These are phyloP conservation scores for Harpalus rufipes DNA, from an alignment of 2,888 invertebrate species.

Conservation along the genomic window DNA sequence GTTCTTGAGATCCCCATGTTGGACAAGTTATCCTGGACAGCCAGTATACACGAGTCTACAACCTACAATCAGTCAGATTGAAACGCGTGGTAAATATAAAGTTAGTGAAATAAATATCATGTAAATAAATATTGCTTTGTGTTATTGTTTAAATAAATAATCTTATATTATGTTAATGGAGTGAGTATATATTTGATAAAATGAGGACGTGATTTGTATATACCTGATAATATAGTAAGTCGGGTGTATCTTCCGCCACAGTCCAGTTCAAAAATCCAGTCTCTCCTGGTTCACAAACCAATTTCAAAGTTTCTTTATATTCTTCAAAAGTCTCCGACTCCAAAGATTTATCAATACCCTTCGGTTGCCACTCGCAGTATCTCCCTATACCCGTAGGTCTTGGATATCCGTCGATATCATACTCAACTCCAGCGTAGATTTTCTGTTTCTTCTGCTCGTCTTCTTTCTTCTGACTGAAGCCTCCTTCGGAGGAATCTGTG, in stretches of 20 bases:
- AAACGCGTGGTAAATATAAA: too few relatives aligned
- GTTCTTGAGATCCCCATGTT: too few relatives aligned
- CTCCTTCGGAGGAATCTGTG: slow-evolving; percentile 91
- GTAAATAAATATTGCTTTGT: too few relatives aligned
- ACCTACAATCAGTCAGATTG: too few relatives aligned
- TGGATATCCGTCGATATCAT: slow-evolving; percentile 87
- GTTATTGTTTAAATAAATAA: too few relatives aligned
- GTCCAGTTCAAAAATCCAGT: slow-evolving; percentile 91
- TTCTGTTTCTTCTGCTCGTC: slow-evolving; percentile 85
- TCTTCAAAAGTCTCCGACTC: slow-evolving; percentile 87
- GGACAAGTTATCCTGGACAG: too few relatives aligned
- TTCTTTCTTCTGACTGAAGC: slow-evolving; percentile 88
- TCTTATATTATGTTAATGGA: too few relatives aligned
- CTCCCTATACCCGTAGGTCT: slow-evolving; percentile 90
- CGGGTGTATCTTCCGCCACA: slow-evolving; percentile 90
- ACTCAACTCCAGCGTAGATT: slow-evolving; percentile 90
- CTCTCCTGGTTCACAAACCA: slow-evolving; percentile 88
- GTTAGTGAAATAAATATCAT: too few relatives aligned
- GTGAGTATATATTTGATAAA: too few relatives aligned
- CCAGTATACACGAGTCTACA: too few relatives aligned
- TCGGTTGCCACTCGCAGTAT: slow-evolving; percentile 93
- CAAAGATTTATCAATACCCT: slow-evolving; percentile 85
- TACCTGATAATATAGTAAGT: slow-evolving; percentile 94
- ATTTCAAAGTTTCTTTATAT: slow-evolving; percentile 86
- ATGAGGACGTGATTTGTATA: slow-evolving; percentile 37